These are phyloP conservation scores for Pseudorhombus dupliciocellatus DNA, from an alignment of 2,113 vertebrate species.

Conservation along the genomic window DNA sequence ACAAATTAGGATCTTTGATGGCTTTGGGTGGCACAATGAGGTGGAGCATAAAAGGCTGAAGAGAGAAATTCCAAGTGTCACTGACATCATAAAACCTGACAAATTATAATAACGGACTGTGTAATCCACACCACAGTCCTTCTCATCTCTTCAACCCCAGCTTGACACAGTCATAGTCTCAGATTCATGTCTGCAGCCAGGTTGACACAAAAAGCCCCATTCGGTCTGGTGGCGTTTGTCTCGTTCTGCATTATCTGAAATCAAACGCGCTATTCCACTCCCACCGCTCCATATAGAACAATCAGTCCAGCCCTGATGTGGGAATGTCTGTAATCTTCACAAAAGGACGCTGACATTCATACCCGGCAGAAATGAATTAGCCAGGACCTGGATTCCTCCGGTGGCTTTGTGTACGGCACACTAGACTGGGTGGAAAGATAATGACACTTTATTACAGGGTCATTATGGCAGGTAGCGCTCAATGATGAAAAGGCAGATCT, in stretches of 20 bases:
- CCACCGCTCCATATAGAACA: slow-evolving; percentile 76
- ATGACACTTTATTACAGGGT: slow-evolving; percentile 79
- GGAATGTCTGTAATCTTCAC: slow-evolving; percentile 79
- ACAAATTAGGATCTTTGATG: slow-evolving; percentile 59
- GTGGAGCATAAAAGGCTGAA: slow-evolving; percentile 59
- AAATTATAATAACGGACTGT: slow-evolving; percentile 79
- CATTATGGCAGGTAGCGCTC: slow-evolving; percentile 77
- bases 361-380: slow-evolving; percentile 79
- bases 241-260: slow-evolving; percentile 83
- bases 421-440: slow-evolving; percentile 74
- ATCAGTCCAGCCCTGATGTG: slow-evolving; percentile 76
- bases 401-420: slow-evolving; percentile 73
- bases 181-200: slow-evolving; percentile 73
- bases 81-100: slow-evolving; percentile 77
- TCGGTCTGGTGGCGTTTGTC: slow-evolving; percentile 76
- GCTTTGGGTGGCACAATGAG: slow-evolving; percentile 62
- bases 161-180: slow-evolving; percentile 69
- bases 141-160: slow-evolving; percentile 57
- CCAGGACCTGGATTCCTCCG: slow-evolving; percentile 72
- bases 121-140: slow-evolving; percentile 74
- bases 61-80: slow-evolving; percentile 74
- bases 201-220: slow-evolving; percentile 73
- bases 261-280: slow-evolving; percentile 81
- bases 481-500: slow-evolving; percentile 73
- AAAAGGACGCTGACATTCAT: slow-evolving; percentile 84